Percentiles rank a stretch among this genome's conserved stretches.
Conservation (phyloP, 2,888 invertebrate genomes). For the Clunio marinus region DNA sequence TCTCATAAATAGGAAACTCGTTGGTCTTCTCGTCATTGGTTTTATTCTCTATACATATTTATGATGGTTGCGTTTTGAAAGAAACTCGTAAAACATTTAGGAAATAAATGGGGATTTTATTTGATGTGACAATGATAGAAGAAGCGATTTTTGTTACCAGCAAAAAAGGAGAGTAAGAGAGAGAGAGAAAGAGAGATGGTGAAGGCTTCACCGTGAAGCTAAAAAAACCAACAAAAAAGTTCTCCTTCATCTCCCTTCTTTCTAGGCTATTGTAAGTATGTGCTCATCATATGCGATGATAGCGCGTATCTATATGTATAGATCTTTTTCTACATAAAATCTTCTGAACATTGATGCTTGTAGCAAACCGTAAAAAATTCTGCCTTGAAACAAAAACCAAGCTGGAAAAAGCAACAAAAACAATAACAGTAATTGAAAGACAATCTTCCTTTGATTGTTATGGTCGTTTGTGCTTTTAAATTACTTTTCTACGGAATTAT, state of each 20-base stretch:
- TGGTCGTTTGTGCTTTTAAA: too few species aligned
- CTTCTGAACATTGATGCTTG: slow-evolving; percentile 4
- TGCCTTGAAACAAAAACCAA: too few species aligned
- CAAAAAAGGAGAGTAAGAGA: not conserved
- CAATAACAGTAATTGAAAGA: too few species aligned
- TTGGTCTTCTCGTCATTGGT: not conserved
- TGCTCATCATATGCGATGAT: slow-evolving; percentile 3
- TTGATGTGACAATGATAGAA: slow-evolving; percentile 5
- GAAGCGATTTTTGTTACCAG: not conserved
- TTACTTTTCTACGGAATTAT: too few species aligned
- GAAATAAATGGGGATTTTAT: slow-evolving; percentile 15
- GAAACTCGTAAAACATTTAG: slow-evolving; percentile 11
- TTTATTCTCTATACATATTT: not conserved
- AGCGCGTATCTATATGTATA: too few species aligned
- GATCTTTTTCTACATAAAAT: too few species aligned
- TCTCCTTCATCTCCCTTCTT: not conserved
- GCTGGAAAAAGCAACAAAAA: too few species aligned
- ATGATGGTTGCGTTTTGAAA: not conserved
- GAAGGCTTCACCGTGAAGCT: too few species aligned
- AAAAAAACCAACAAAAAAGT: not conserved
- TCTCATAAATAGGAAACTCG: too few species aligned
- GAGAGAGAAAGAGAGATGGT: not conserved
- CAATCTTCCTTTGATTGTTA: too few species aligned
- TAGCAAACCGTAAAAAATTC: not conserved
- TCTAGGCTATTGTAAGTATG: too few species aligned